phyloP scores from a whole-genome alignment of 1,140 invertebrate species.

The Drosophila oshimai region DNA sequence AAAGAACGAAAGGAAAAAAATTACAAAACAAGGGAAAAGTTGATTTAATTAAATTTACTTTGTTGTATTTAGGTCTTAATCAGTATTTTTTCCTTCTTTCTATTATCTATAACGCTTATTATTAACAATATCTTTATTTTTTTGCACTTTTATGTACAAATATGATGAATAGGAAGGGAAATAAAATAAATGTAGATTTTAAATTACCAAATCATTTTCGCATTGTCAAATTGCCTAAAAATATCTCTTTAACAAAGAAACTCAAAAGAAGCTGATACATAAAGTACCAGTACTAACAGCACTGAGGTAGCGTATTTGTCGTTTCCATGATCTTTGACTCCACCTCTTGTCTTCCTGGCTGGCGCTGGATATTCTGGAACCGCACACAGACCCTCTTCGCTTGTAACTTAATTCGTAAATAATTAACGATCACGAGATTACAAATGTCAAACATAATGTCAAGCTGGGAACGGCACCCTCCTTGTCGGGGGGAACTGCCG shows the following conservation, averaged over 20 bases:
- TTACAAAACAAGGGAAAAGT: not conserved
- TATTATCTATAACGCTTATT: too few species aligned
- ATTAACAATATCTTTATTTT: too few species aligned
- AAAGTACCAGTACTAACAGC: not conserved
- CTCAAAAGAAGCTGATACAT: too few species aligned
- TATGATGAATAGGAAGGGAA: too few species aligned
- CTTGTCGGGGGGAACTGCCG: not conserved
- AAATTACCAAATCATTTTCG: too few species aligned
- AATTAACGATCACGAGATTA: conserved; percentile 82
- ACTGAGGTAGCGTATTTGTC: conserved; percentile 49
- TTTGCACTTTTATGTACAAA: too few species aligned
- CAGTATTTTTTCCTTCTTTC: too few species aligned
- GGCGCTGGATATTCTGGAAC: conserved; percentile 14
- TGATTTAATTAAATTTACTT: not conserved
- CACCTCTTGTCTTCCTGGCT: conserved; percentile 28
- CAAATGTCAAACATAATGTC: conserved; percentile 82
- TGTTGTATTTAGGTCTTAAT: too few species aligned
- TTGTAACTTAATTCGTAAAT: conserved; percentile 82
- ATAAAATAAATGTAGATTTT: too few species aligned
- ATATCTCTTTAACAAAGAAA: not conserved
- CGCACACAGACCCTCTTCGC: not conserved
- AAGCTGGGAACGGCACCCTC: conserved; percentile 51
- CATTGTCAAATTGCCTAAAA: too few species aligned
- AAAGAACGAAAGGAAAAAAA: not conserved
- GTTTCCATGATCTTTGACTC: conserved; percentile 60